These are phyloP conservation scores for Choreutis nemorana DNA, from an alignment of 2,888 invertebrate species.

Conservation along the genomic window DNA sequence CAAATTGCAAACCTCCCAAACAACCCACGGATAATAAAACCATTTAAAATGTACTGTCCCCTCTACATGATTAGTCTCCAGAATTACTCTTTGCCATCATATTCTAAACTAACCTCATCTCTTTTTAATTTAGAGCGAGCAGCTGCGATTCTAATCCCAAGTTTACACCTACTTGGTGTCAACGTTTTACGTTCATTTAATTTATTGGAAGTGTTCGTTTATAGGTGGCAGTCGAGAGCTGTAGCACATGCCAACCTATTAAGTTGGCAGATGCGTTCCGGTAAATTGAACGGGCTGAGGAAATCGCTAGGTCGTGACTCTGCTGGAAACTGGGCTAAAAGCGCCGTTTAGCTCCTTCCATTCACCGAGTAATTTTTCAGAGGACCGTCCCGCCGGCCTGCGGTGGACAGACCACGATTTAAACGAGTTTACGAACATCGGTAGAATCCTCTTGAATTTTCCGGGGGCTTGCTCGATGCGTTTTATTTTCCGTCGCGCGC, in stretches of 20 bases:
- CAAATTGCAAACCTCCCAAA: conserved; percentile 51
- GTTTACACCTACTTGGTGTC: conserved; percentile 11
- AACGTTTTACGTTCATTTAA: conserved; percentile 12
- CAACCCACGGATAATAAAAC: conserved; percentile 40
- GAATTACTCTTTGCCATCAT: neutral
- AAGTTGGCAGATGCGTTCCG: conserved; percentile 36
- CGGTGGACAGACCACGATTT: conserved; percentile 23
- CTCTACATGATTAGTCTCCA: conserved; percentile 34
- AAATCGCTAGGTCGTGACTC: conserved; percentile 44
- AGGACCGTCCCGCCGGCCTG: conserved; percentile 20
- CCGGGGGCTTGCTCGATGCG: conserved; percentile 5
- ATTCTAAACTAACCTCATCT: neutral
- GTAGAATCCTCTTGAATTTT: conserved; percentile 20
- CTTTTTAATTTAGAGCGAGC: conserved; percentile 1
- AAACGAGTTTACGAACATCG: conserved; percentile 30
- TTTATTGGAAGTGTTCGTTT: conserved; percentile 18
- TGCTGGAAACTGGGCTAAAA: conserved; percentile 43
- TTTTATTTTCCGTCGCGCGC: neutral
- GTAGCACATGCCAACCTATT: conserved; percentile 25
- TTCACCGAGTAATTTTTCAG: conserved; percentile 38
- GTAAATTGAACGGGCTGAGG: conserved; percentile 39
- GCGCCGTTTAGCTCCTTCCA: conserved; percentile 28
- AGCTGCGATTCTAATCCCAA: conserved; percentile 17
- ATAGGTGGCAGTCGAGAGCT: conserved; percentile 2
- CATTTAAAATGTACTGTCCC: conserved; percentile 33